Evolutionary conservation across 2,797 vertebrate genomes (phyloP).

Genomic region (Acanthopagrus latus): DNA sequence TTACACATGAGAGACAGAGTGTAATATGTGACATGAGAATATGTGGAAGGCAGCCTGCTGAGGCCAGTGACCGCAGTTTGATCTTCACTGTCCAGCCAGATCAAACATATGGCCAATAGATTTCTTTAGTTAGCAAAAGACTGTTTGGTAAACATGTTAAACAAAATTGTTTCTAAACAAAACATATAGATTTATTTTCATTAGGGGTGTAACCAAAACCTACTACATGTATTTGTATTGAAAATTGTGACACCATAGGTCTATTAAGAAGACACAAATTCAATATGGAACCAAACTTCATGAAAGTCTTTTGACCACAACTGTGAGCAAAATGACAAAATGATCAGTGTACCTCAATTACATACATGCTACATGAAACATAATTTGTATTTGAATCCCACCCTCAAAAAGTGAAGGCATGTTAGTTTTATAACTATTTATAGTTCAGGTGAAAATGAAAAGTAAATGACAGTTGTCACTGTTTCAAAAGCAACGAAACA

Average conservation of each 20-base stretch:
- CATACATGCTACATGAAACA: background rate
- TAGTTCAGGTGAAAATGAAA: background rate
- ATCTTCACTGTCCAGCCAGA: constrained; percentile 26
- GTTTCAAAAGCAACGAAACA: no score
- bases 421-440: background rate
- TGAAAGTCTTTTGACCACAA: no score
- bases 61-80: constrained; percentile 3
- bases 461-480: no score
- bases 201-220: background rate
- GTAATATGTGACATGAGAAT: constrained; percentile 21
- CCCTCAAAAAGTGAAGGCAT: background rate
- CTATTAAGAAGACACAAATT: no score
- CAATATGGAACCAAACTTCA: no score
- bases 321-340: background rate
- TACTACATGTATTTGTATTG: no score
- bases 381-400: background rate
- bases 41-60: constrained; percentile 5
- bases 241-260: no score
- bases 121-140: background rate
- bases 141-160: background rate
- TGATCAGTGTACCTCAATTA: background rate
- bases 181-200: background rate
- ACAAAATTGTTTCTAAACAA: constrained; percentile 1
- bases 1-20: constrained; percentile 7
- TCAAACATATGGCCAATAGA: constrained; percentile 7